A percentile compares a stretch with the other conserved stretches of the same genome.
Conservation (phyloP, 2,888 invertebrate species). For the Epicampocera succincta region DNA sequence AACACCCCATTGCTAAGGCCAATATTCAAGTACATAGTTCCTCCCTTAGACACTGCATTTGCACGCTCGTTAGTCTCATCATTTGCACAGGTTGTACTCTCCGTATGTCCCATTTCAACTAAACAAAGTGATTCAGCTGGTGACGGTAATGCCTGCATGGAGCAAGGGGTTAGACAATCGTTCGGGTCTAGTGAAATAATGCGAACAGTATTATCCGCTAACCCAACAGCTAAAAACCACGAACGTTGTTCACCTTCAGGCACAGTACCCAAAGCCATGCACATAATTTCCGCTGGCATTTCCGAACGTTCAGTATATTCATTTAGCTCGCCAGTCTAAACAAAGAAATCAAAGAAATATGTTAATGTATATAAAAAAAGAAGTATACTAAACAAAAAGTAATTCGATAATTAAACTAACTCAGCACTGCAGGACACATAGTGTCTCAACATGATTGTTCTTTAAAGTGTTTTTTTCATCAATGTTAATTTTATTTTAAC, state of each 20-base stretch:
- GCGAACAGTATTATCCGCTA: constrained; percentile 97
- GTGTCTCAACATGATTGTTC: constrained; percentile 81
- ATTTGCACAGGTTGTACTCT: constrained; percentile 82
- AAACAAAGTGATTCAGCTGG: constrained; percentile 98
- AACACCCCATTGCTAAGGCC: constrained; percentile 98
- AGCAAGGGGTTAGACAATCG: constrained; percentile 96
- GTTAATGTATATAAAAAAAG: too few relatives aligned
- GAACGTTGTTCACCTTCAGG: constrained; percentile 97
- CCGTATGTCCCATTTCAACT: constrained; percentile 93
- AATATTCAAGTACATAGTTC: constrained; percentile 95
- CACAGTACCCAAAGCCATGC: constrained; percentile 98
- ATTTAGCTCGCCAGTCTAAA: constrained; percentile 97
- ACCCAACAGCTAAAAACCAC: constrained; percentile 96
- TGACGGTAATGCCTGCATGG: constrained; percentile 98
- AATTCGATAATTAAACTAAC: constrained; percentile 67
- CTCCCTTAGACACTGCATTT: constrained; percentile 84
- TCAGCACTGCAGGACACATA: constrained; percentile 82
- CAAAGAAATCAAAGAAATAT: background rate
- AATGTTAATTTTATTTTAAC: constrained; percentile 58
- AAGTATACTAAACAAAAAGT: background rate
- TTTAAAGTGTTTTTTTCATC: constrained; percentile 80
- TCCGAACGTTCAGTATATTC: constrained; percentile 99
- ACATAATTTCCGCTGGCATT: constrained; percentile 97
- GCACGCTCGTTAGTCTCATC: constrained; percentile 83
- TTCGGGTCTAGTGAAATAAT: constrained; percentile 98